Conservation (phyloP, 1,140 invertebrate species). For the Propsilocerus akamusi region DNA sequence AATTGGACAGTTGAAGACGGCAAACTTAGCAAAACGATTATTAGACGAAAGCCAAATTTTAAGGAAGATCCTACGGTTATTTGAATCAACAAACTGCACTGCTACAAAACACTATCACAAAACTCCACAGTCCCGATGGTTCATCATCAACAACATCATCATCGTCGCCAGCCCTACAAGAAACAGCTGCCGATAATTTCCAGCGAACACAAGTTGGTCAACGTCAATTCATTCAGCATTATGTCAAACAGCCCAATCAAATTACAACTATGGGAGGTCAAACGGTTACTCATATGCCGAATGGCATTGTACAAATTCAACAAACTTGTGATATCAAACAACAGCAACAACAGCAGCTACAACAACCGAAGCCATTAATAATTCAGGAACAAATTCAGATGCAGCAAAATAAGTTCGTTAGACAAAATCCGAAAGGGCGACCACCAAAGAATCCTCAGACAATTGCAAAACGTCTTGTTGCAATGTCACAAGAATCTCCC, state of each 20-base stretch:
- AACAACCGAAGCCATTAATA: slow-evolving; percentile 3
- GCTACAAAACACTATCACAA: slow-evolving; percentile 55
- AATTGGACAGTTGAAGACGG: slow-evolving; percentile 4
- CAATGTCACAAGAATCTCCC: slow-evolving; percentile 19
- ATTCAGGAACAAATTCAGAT: slow-evolving; percentile 2
- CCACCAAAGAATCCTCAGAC: slow-evolving; percentile 10
- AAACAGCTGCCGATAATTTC: not conserved
- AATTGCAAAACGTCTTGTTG: slow-evolving; percentile 13
- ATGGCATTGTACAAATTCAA: slow-evolving; percentile 8
- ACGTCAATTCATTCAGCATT: not conserved
- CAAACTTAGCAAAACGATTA: slow-evolving; percentile 14
- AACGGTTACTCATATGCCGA: slow-evolving; percentile 7
- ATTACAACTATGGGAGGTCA: slow-evolving; percentile 4
- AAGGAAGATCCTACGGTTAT: slow-evolving; percentile 78
- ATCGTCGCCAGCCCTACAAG: not conserved
- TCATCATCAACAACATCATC: not conserved
- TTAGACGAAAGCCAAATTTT: slow-evolving; percentile 37
- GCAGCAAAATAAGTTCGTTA: slow-evolving; percentile 1
- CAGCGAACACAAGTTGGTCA: not conserved
- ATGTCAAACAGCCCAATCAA: not conserved
- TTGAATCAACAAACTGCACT: slow-evolving; percentile 69
- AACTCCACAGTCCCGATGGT: slow-evolving; percentile 8
- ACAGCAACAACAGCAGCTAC: slow-evolving; percentile 6
- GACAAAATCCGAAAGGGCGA: slow-evolving; percentile 9
- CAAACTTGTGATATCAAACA: slow-evolving; percentile 8